Percentiles rank a stretch among this genome's conserved stretches.
phyloP scores from a whole-genome alignment of 2,113 vertebrate genomes.

The Bubo blakistoni region DNA sequence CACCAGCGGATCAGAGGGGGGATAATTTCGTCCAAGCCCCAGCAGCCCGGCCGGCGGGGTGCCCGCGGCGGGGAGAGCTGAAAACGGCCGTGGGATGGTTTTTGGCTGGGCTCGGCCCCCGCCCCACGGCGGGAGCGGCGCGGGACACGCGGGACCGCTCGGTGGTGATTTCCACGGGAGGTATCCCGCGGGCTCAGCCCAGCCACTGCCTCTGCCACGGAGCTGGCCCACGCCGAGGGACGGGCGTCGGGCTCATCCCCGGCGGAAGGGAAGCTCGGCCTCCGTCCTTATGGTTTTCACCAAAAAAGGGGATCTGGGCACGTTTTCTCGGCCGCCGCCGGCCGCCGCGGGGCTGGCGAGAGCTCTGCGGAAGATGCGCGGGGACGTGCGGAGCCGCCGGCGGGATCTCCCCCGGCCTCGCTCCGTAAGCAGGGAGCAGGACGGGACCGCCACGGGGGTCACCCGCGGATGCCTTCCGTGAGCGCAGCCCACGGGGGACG shows the following conservation, averaged over 20 bases:
- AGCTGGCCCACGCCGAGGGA: not conserved
- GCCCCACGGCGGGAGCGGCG: not conserved
- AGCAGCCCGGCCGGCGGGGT: no score
- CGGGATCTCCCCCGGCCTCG: not conserved
- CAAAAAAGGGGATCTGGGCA: not conserved
- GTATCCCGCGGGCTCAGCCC: not conserved
- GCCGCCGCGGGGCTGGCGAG: not conserved
- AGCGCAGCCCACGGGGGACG: not conserved
- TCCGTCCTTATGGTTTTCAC: not conserved
- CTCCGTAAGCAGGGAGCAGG: not conserved
- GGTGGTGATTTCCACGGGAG: not conserved
- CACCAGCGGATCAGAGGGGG: not conserved
- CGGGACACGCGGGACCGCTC: not conserved
- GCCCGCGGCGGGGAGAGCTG: not conserved
- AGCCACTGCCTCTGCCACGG: not conserved
- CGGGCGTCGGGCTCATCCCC: not conserved
- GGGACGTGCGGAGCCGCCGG: not conserved
- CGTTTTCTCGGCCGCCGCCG: not conserved
- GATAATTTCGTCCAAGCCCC: not conserved
- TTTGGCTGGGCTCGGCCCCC: not conserved
- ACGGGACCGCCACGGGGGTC: not conserved
- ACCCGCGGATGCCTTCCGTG: not conserved
- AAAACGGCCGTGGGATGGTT: not conserved
- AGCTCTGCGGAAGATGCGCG: not conserved
- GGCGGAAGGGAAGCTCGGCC: no score